phyloP scores from a whole-genome alignment of 2,113 vertebrate species.

The Campylorhamphus procurvoides region DNA sequence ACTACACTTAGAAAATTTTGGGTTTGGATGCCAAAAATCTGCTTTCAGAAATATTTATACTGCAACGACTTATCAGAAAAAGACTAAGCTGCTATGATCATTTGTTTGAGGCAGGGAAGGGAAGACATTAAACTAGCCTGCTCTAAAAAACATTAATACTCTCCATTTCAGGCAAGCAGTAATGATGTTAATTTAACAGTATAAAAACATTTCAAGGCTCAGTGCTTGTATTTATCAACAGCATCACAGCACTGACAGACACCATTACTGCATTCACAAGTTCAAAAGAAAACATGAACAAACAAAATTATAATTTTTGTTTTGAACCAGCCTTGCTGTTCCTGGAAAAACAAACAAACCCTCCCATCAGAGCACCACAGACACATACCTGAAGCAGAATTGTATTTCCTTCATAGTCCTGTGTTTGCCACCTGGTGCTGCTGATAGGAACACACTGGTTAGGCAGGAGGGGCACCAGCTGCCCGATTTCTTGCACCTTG shows the following conservation, averaged over 20 bases:
- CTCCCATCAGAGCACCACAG: not conserved
- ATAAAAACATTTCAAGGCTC: not conserved
- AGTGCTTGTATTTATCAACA: not conserved
- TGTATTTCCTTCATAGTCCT: slow-evolving; percentile 92
- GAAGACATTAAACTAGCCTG: not conserved
- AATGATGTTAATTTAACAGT: not conserved
- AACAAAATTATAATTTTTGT: not conserved
- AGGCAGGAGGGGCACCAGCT: slow-evolving; percentile 92
- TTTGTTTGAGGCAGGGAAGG: not conserved
- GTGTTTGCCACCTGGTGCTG: slow-evolving; percentile 90
- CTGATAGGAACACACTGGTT: slow-evolving; percentile 93
- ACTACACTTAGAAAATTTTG: not conserved
- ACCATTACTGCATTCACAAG: not conserved
- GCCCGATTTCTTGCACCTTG: slow-evolving; percentile 87
- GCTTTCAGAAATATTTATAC: not conserved
- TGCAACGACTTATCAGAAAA: not conserved
- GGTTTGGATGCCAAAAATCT: not conserved
- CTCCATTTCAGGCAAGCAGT: not conserved
- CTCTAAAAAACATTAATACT: not conserved
- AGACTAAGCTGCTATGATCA: not conserved
- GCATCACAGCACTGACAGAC: not conserved
- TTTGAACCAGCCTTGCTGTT: not conserved
- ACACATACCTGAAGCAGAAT: slow-evolving; percentile 89
- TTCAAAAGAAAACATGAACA: not conserved
- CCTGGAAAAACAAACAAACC: not conserved